Evolutionary conservation across 2,797 vertebrate species (phyloP), one percentile per base, ranked within the genome.

Genomic region (Danio jaintianensis): DNA sequence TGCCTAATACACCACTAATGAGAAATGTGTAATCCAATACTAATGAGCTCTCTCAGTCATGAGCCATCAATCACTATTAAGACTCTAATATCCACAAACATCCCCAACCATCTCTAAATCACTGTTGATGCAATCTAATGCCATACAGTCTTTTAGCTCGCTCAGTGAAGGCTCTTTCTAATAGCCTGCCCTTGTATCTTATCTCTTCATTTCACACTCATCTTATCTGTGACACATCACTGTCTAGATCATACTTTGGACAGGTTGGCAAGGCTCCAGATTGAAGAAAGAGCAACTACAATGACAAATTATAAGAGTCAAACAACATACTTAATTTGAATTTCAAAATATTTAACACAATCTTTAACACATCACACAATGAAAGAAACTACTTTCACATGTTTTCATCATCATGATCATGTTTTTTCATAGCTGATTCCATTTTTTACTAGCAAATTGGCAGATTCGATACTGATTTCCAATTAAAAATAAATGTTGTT

Each of bases 41-140:
- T 86, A 89, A 85, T 83, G 82, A 85, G 82, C 83, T 86, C 66
- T 69, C 66, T 72, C 81, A 53, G 82, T 86, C 79, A 83, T 75
- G 76, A 82, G 81, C 71, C 79, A 73, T 85, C 18, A 67, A 87
- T 85, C 69, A 83, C 50, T 52, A 72, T 76, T 50, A 73, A 61
- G 61, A 22, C 50, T 64, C 45, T 18, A 36, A 36, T 56, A 62
- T 63, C 45, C 52, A 76, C 58, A 53, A 76, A 70, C 74, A 82
- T 63, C 68, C 58, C 29, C 10, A 16, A 40, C 29, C 4, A 18
- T 63, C 56, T 79, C 55, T 62, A 70, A 52, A 62, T 70, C 66
- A 62, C 66, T 55, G 58, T 62, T 45, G 78, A 47, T 13, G 8
- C 18, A 22, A 70, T 59, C 52, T 67, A 59, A 78, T 42, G 53